Evolutionary conservation across 2,113 vertebrate genomes (phyloP).

Genomic region (Oreochromis spilurus): DNA sequence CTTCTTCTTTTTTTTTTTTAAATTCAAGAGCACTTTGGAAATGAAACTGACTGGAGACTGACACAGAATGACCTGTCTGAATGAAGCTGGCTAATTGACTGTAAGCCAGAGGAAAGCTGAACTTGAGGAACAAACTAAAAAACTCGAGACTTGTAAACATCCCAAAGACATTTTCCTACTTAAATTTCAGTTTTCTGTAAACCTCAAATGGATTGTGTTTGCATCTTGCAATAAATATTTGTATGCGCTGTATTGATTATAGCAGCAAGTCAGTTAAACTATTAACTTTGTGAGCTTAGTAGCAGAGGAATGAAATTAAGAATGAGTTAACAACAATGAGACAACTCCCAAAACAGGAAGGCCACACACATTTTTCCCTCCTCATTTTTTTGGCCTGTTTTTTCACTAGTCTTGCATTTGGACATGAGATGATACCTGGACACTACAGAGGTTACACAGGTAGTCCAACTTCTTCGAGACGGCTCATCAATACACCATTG

Average conservation of each 20-base stretch:
- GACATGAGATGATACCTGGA: not conserved
- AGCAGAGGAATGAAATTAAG: not conserved
- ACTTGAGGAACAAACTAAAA: not conserved
- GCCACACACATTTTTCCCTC: not conserved
- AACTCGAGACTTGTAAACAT: accelerated
- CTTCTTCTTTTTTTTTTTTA: not conserved
- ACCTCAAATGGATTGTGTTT: not conserved
- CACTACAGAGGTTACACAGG: accelerated
- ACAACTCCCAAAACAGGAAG: not conserved
- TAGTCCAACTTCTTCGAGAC: not conserved
- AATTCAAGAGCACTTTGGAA: not conserved
- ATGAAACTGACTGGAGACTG: not conserved
- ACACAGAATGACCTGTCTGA: not conserved
- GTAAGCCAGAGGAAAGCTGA: not conserved
- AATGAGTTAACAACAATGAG: not conserved
- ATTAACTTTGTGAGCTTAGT: not conserved
- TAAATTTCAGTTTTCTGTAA: not conserved
- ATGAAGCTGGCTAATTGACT: not conserved
- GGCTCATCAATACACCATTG: not conserved
- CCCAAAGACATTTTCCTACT: not conserved
- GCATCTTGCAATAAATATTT: not conserved
- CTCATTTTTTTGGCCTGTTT: not conserved
- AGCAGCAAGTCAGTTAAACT: not conserved
- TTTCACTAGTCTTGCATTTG: not conserved
- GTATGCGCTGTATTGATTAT: not conserved